phyloP scores from a whole-genome alignment of 2,113 vertebrate species.

The Galeopterus variegatus region DNA sequence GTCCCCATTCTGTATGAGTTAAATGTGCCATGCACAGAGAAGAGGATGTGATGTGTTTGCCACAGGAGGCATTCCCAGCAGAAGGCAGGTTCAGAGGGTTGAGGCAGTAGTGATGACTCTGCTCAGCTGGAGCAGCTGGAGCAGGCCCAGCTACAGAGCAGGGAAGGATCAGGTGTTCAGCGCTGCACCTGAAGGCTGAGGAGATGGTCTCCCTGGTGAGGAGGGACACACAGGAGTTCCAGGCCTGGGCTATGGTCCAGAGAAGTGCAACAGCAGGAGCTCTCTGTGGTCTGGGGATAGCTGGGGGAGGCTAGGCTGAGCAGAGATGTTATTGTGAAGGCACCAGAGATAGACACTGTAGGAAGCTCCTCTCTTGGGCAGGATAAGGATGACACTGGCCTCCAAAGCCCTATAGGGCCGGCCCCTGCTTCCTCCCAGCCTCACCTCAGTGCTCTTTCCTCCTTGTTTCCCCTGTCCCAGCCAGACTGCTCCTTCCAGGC shows the following conservation, averaged over 20 bases:
- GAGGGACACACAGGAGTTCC: rapidly evolving
- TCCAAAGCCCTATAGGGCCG: not conserved
- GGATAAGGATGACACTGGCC: not conserved
- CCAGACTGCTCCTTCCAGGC: not conserved
- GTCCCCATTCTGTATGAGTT: not conserved
- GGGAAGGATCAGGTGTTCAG: not conserved
- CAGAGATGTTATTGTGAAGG: rapidly evolving
- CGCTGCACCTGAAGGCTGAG: not conserved
- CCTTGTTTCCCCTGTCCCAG: not conserved
- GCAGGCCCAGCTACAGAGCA: not conserved
- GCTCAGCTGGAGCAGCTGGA: rapidly evolving
- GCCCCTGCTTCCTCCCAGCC: not conserved
- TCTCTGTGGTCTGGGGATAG: not conserved
- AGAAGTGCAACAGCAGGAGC: not conserved
- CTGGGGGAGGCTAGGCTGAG: too few species aligned
- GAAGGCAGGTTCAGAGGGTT: not conserved
- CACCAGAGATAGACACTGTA: rapidly evolving
- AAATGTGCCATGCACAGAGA: rapidly evolving
- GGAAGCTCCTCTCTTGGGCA: not conserved
- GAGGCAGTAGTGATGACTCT: rapidly evolving
- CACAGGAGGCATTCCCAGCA: rapidly evolving
- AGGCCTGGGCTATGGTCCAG: not conserved
- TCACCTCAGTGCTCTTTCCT: rapidly evolving
- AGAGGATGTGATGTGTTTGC: not conserved
- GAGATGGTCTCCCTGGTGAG: not conserved